Percentiles rank a stretch among this genome's conserved stretches.
phyloP scores from a whole-genome alignment of 2,113 vertebrate genomes.

The Eonycteris spelaea region DNA sequence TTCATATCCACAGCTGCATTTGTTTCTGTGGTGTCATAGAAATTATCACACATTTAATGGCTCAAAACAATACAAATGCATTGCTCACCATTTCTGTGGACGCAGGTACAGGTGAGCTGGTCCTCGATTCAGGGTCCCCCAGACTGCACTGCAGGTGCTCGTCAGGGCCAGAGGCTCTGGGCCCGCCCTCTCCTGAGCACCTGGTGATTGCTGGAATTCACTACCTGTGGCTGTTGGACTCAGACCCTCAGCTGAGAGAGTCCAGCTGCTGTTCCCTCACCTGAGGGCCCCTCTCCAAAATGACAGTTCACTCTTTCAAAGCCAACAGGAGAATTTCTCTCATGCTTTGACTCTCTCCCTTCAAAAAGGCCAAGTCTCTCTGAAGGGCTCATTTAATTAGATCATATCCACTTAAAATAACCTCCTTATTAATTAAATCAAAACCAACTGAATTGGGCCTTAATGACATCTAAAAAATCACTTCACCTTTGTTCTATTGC shows the following conservation, averaged over 20 bases:
- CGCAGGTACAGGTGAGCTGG: neutral
- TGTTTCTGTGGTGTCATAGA: neutral
- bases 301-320: neutral
- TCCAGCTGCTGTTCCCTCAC: neutral
- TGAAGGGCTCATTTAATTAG: neutral
- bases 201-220: neutral
- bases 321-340: neutral
- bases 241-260: neutral
- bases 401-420: neutral
- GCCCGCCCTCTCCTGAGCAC: neutral
- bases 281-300: neutral
- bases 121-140: neutral
- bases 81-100: neutral
- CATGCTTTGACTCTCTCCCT: neutral
- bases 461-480: neutral
- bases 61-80: neutral
- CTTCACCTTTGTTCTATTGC: neutral
- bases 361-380: neutral
- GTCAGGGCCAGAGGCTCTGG: neutral
- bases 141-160: neutral
- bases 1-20: neutral
- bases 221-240: neutral
- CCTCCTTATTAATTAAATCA: neutral
- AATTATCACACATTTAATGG: neutral
- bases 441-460: neutral